These are phyloP conservation scores for Boloria euphrosyne DNA, from an alignment of 2,888 invertebrate species.

Conservation along the genomic window DNA sequence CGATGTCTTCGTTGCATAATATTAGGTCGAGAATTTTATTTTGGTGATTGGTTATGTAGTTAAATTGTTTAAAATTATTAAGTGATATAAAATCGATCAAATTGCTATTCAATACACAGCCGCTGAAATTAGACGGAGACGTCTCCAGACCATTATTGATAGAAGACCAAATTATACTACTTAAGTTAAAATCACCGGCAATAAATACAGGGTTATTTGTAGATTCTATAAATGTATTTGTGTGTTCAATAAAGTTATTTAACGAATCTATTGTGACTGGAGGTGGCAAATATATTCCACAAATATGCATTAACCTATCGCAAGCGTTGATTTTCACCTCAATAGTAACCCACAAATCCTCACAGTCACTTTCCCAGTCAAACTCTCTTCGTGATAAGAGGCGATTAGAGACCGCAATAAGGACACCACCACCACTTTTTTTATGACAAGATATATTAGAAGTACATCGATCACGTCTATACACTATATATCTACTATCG, in stretches of 20 bases:
- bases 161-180: slow-evolving; percentile 7
- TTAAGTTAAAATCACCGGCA: neutral
- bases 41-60: slow-evolving; percentile 12
- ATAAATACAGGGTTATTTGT: neutral
- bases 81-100: neutral
- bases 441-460: neutral
- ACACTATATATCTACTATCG: slow-evolving; percentile 27
- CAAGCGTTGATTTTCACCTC: neutral
- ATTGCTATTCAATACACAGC: neutral
- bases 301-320: slow-evolving; percentile 4
- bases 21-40: slow-evolving; percentile 30
- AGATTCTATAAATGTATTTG: slow-evolving; percentile 12
- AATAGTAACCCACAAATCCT: slow-evolving; percentile 34
- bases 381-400: slow-evolving; percentile 15
- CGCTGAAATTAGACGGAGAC: slow-evolving; percentile 12
- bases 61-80: slow-evolving; percentile 18
- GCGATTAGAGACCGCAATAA: slow-evolving; percentile 32
- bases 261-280: slow-evolving; percentile 18
- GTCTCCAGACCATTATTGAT: slow-evolving; percentile 7
- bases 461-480: slow-evolving; percentile 28
- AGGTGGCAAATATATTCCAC: slow-evolving; percentile 30
- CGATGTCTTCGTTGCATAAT: neutral
- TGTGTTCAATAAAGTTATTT: slow-evolving; percentile 17
- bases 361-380: slow-evolving; percentile 33
- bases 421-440: slow-evolving; percentile 37